Evolutionary conservation across 2,797 vertebrate genomes (phyloP).

Genomic region (Atherinosoma microstoma): DNA sequence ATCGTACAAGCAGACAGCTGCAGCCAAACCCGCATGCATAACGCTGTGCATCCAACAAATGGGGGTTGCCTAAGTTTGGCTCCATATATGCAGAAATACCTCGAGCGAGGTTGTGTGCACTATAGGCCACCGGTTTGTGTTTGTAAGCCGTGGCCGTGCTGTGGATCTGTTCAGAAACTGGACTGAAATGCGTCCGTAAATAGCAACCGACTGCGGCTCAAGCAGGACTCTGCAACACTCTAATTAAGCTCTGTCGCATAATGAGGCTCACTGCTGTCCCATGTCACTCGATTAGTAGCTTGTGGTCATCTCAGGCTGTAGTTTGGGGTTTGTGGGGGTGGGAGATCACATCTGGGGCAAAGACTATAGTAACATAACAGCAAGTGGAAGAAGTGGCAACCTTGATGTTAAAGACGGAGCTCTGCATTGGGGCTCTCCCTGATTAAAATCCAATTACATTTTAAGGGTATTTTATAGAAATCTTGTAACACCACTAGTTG

Average conservation of each 20-base stretch:
- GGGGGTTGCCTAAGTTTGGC: slow-evolving; percentile 59
- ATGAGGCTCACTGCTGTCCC: slow-evolving; percentile 71
- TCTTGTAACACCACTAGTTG: slow-evolving; percentile 29
- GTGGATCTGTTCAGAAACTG: slow-evolving; percentile 49
- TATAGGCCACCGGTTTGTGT: slow-evolving; percentile 33
- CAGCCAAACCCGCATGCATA: slow-evolving; percentile 66
- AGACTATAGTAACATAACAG: slow-evolving; percentile 54
- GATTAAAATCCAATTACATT: slow-evolving; percentile 64
- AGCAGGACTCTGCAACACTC: slow-evolving; percentile 70
- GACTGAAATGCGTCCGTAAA: slow-evolving; percentile 64
- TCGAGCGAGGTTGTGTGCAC: slow-evolving; percentile 23
- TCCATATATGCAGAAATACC: slow-evolving; percentile 61
- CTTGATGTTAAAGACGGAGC: slow-evolving; percentile 39
- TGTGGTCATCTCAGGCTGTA: slow-evolving; percentile 68
- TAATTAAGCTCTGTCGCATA: slow-evolving; percentile 81
- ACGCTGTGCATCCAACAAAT: slow-evolving; percentile 43
- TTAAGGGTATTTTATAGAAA: slow-evolving; percentile 44
- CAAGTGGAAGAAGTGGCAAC: slow-evolving; percentile 48
- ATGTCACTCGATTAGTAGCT: slow-evolving; percentile 77
- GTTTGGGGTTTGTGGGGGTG: slow-evolving; percentile 82
- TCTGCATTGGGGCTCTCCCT: slow-evolving; percentile 28
- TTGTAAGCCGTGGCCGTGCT: slow-evolving; percentile 52
- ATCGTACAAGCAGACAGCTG: slow-evolving; percentile 42
- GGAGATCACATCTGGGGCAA: slow-evolving; percentile 72
- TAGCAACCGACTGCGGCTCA: slow-evolving; percentile 77